phyloP scores from a whole-genome alignment of 2,113 vertebrate species.

The Natator depressus region DNA sequence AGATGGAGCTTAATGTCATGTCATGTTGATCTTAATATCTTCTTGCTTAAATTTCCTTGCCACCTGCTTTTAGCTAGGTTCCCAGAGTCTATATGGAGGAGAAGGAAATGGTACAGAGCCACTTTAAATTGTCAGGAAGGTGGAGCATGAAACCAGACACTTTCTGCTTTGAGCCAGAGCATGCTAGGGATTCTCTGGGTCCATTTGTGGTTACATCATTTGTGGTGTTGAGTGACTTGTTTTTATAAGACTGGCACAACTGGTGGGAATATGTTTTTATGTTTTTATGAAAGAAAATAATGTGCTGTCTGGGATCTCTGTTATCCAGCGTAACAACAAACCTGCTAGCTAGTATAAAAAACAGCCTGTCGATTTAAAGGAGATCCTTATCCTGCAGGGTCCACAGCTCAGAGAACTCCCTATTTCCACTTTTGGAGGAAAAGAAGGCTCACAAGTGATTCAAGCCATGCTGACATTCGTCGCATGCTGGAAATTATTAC shows the following conservation, averaged over 20 bases:
- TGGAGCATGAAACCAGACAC: conserved; percentile 47
- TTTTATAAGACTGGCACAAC: conserved; percentile 56
- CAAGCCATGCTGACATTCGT: conserved; percentile 43
- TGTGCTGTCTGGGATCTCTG: conserved; percentile 44
- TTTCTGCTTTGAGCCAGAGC: conserved; percentile 22
- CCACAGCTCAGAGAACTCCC: conserved; percentile 49
- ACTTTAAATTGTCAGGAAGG: conserved; percentile 55
- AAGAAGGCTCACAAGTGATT: conserved; percentile 59
- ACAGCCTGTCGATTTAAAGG: conserved; percentile 45
- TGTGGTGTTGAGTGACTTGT: conserved; percentile 50
- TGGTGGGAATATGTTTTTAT: conserved; percentile 38
- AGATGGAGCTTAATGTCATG: conserved; percentile 27
- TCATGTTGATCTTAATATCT: conserved; percentile 58
- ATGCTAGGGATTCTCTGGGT: conserved; percentile 16
- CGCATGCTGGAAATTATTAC: conserved; percentile 2
- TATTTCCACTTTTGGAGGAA: conserved; percentile 22
- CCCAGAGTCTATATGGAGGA: neutral
- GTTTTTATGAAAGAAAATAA: conserved; percentile 56
- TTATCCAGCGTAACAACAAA: conserved; percentile 55
- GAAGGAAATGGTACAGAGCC: conserved; percentile 46
- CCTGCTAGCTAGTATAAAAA: conserved; percentile 33
- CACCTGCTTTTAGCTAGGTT: conserved; percentile 60
- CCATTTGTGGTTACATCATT: neutral
- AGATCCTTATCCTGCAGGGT: conserved; percentile 31
- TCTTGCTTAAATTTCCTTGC: conserved; percentile 59